Percentiles rank a stretch among this genome's conserved stretches.
Evolutionary conservation across 2,113 vertebrate genomes (phyloP).

Genomic region (Chinchilla lanigera): DNA sequence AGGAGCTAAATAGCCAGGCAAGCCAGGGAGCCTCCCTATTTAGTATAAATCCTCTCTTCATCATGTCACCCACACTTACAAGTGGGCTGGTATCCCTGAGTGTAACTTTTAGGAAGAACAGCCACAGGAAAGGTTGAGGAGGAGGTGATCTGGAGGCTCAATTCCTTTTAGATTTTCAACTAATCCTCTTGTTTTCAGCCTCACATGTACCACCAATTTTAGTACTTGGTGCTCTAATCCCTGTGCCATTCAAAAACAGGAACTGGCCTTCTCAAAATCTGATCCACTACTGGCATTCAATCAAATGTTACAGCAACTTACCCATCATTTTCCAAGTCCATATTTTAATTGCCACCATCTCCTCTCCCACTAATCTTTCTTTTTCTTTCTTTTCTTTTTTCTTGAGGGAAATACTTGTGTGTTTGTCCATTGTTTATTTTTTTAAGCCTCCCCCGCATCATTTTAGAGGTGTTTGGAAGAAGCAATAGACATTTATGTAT

Average conservation of each 20-base stretch:
- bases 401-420: not conserved
- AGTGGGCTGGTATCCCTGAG: not conserved
- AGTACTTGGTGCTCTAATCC: not conserved
- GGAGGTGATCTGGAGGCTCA: not conserved
- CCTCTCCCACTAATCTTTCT: not conserved
- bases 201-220: not conserved
- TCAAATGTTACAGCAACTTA: not conserved
- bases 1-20: not conserved
- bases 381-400: not conserved
- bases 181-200: not conserved
- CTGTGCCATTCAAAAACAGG: not conserved
- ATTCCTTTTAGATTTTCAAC: constrained; percentile 1
- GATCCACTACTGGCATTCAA: not conserved
- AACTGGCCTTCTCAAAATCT: not conserved
- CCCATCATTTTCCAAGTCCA: not conserved
- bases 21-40: not conserved
- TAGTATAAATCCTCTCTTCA: not conserved
- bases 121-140: not conserved
- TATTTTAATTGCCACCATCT: not conserved
- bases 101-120: not conserved
- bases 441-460: not conserved
- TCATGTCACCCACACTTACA: not conserved
- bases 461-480: not conserved
- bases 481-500: not conserved
- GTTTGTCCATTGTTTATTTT: not conserved